A percentile compares a stretch with the other conserved stretches of the same genome.
Conservation (phyloP, 2,888 invertebrate species). For the Ernsta delagoae region DNA sequence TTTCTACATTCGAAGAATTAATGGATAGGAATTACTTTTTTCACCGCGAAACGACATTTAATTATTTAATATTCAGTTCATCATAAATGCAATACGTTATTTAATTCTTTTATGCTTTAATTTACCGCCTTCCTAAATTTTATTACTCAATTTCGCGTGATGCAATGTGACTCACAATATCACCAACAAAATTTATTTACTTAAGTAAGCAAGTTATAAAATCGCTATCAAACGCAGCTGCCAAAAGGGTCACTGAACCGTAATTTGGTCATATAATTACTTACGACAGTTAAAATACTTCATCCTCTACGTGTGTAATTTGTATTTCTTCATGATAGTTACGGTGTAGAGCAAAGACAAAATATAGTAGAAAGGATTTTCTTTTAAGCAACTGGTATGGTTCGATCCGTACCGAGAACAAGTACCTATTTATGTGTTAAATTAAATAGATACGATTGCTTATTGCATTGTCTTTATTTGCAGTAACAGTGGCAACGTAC, state of each 20-base stretch:
- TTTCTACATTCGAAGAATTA: too few relatives aligned
- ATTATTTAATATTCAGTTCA: too few relatives aligned
- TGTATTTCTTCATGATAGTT: neutral
- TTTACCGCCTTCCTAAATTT: neutral
- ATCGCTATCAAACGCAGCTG: slow-evolving; percentile 26
- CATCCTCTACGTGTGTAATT: slow-evolving; percentile 19
- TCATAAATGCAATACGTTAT: too few relatives aligned
- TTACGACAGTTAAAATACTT: slow-evolving; percentile 42
- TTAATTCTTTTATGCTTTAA: neutral
- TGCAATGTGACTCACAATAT: slow-evolving; percentile 19
- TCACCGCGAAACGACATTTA: too few relatives aligned
- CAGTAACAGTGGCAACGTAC: too few relatives aligned
- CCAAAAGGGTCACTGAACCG: slow-evolving; percentile 44
- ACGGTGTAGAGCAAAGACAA: neutral
- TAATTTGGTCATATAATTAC: slow-evolving; percentile 30
- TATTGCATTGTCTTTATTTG: too few relatives aligned
- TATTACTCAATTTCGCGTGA: slow-evolving; percentile 2
- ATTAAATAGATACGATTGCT: too few relatives aligned
- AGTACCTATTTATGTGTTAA: too few relatives aligned
- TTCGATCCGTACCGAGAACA: too few relatives aligned
- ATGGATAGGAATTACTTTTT: too few relatives aligned
- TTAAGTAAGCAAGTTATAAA: slow-evolving; percentile 10
- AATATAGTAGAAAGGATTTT: neutral
- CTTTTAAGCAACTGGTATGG: too few relatives aligned
- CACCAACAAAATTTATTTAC: neutral